These are phyloP conservation scores for Benitochromis conjunctus DNA, from an alignment of 2,113 vertebrate species.

Conservation along the genomic window DNA sequence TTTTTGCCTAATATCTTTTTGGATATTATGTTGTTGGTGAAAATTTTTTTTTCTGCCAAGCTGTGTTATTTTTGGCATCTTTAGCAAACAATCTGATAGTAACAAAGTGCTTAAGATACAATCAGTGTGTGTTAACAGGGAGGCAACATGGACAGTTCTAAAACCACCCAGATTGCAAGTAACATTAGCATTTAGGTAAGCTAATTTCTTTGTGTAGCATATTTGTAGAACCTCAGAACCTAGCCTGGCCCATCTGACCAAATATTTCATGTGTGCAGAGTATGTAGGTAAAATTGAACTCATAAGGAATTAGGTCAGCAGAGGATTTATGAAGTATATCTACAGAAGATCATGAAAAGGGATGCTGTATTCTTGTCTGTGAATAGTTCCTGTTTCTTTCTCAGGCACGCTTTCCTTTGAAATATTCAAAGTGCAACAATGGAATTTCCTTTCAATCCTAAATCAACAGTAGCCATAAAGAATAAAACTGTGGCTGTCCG, in stretches of 20 bases:
- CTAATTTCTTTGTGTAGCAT: neutral
- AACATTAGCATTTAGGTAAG: neutral
- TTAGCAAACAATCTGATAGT: neutral
- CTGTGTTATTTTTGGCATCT: neutral
- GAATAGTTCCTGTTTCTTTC: neutral
- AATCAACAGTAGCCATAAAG: neutral
- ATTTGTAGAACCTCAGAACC: neutral
- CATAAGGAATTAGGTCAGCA: neutral
- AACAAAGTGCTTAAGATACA: neutral
- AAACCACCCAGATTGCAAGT: neutral
- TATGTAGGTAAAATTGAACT: neutral
- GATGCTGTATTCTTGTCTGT: neutral
- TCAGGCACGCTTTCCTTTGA: neutral
- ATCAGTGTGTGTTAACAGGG: neutral
- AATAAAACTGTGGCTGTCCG: neutral
- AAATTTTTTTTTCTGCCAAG: neutral
- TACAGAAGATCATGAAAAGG: neutral
- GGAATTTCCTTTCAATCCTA: conserved; percentile 6
- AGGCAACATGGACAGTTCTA: neutral
- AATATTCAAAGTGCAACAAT: neutral
- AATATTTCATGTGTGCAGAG: neutral
- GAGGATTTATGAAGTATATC: neutral
- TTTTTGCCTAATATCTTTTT: neutral
- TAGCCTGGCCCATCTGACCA: neutral
- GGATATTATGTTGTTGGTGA: neutral